phyloP scores from a whole-genome alignment of 2,888 invertebrate genomes.

The Mayetiola destructor region DNA sequence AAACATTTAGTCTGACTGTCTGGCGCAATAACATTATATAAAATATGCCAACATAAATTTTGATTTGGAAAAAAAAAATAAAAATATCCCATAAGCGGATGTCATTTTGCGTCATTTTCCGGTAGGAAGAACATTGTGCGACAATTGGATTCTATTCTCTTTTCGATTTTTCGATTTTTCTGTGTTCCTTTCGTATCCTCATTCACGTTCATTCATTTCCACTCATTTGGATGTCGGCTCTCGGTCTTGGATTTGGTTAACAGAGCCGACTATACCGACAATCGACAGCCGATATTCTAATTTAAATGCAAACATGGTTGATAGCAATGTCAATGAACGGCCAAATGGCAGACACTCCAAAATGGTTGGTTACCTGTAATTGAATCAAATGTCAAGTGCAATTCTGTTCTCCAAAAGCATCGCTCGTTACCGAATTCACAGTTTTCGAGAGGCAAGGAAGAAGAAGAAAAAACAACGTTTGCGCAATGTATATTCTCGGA shows the following conservation, averaged over 20 bases:
- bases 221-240: background rate
- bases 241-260: too few species aligned
- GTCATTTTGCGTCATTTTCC: slow-evolving; percentile 9
- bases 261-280: too few species aligned
- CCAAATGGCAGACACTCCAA: slow-evolving; percentile 1
- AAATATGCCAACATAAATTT: background rate
- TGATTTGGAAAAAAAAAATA: background rate
- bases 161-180: background rate
- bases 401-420: too few species aligned
- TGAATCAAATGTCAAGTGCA: background rate
- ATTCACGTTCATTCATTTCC: too few species aligned
- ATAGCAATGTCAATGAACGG: background rate
- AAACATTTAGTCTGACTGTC: too few species aligned
- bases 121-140: slow-evolving; percentile 1
- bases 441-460: too few species aligned
- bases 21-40: too few species aligned
- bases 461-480: too few species aligned
- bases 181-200: background rate
- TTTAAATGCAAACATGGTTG: background rate
- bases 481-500: too few species aligned
- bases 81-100: background rate
- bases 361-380: slow-evolving; percentile 4
- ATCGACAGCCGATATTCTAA: too few species aligned
- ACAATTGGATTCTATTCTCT: too few species aligned
- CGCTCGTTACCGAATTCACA: too few species aligned